Percentiles rank a stretch among this genome's conserved stretches.
Conservation (phyloP, 2,113 vertebrate genomes). For the Papio anubis region DNA sequence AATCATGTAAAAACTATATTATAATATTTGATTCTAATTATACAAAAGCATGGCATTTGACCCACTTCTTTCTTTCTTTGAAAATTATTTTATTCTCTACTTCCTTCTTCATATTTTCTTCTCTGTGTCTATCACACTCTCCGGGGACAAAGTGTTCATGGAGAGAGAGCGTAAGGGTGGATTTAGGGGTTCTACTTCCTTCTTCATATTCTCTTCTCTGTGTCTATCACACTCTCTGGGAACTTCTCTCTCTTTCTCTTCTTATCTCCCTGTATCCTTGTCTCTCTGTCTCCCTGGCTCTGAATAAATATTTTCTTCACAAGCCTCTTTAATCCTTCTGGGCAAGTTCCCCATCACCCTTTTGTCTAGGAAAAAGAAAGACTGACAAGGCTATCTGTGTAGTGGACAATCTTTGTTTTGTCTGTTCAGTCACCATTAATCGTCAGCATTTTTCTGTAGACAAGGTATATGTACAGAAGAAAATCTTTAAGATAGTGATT, state of each 20-base stretch:
- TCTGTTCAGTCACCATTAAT: not conserved
- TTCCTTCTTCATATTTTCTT: not conserved
- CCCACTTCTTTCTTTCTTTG: not conserved
- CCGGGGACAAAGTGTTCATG: not conserved
- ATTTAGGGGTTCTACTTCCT: not conserved
- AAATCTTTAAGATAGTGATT: not conserved
- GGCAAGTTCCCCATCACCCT: not conserved
- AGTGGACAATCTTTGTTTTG: not conserved
- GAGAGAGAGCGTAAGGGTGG: not conserved
- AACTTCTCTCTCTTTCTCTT: not conserved
- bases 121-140: rapidly evolving
- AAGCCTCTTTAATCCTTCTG: not conserved
- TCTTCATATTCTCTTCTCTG: not conserved
- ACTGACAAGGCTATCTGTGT: not conserved
- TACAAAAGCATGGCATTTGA: not conserved
- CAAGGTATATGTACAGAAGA: not conserved
- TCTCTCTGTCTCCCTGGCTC: not conserved
- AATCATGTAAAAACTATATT: not conserved
- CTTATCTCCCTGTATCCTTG: not conserved
- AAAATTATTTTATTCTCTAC: not conserved
- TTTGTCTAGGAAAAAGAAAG: not conserved
- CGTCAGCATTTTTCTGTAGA: not conserved
- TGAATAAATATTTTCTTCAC: not conserved
- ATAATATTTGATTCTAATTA: not conserved
- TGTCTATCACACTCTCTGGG: rapidly evolving